These are phyloP conservation scores for Ryuthela nishihirai DNA, from an alignment of 2,888 invertebrate species.

Conservation along the genomic window DNA sequence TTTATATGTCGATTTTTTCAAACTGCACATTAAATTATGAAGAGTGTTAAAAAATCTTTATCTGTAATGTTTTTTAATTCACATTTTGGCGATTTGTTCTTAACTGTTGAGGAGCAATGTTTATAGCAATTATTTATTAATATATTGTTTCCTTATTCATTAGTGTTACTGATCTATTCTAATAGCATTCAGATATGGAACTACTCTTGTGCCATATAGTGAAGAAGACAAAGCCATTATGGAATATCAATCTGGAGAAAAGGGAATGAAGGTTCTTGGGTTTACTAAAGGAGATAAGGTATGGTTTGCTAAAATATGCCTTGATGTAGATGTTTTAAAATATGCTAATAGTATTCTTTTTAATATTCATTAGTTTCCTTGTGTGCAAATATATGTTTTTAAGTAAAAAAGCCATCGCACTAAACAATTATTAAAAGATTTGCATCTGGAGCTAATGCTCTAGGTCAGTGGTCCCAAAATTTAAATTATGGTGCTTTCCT, in stretches of 20 bases:
- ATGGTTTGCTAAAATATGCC: constrained; percentile 41
- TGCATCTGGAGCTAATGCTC: too few relatives aligned
- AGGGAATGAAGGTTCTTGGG: constrained; percentile 64
- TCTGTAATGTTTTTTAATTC: too few relatives aligned
- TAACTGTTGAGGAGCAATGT: too few relatives aligned
- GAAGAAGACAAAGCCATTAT: constrained; percentile 58
- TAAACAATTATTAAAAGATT: too few relatives aligned
- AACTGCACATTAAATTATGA: not conserved
- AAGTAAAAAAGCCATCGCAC: too few relatives aligned
- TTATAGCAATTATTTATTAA: too few relatives aligned
- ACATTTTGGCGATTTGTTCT: too few relatives aligned
- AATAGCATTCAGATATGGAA: constrained; percentile 59
- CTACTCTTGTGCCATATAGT: constrained; percentile 58
- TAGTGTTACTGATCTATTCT: not conserved
- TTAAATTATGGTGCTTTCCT: too few relatives aligned
- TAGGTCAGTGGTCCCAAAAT: too few relatives aligned
- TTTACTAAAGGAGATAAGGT: constrained; percentile 61
- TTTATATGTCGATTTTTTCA: too few relatives aligned
- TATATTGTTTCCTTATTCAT: not conserved
- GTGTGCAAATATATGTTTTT: too few relatives aligned
- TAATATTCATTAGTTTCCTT: not conserved
- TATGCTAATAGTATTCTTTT: not conserved
- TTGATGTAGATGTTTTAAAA: not conserved
- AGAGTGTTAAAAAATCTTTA: not conserved
- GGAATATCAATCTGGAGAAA: constrained; percentile 60